Evolutionary conservation across 2,113 vertebrate genomes (phyloP), one percentile per base, ranked within the genome.

Genomic region (Gracilinanus agilis): DNA sequence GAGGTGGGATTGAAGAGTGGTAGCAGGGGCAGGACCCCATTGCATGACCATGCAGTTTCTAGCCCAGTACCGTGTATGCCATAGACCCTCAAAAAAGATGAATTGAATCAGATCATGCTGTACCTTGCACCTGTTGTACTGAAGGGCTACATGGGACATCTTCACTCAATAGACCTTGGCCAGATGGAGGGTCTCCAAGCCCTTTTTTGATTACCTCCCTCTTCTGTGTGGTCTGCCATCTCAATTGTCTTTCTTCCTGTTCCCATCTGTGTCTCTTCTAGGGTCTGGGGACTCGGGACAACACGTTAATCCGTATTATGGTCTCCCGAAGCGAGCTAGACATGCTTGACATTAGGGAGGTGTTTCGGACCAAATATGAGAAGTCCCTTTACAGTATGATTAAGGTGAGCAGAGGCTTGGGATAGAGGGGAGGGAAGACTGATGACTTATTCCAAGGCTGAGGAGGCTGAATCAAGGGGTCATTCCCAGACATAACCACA

Each of bases 221-320:
- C 44, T 49, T 89, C 88, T 89, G 24, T 53, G 24, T 1, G 24
- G 44, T 8, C 2, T 44, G 88, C 9, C 58, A n/a, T 44, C 34
- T 91, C 27, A 91, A 9, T 23, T 24, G 27, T 0, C 53, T 8
- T 16, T 16, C 12, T 55, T 16, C 55, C 34, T 2, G 34, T 44
- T 54, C 55, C 44, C 21, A 1, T 53, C 11, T 98, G 1, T 40
- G 19, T 83, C 54, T 27, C 0, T 97, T 97, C 9, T 97, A 99
- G 99, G 99, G 99, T 58, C 97, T 99, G 40, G 99, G 99, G 19
- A 99, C 99, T 0, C 99, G 99, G 3, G 99, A 99, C 98, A 99
- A 99, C 99, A 99, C 99, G 0, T 98, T 99, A 98, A 99, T 99
- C 97, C 99, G 99, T 91, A 99, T 99, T 98, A 99, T 99, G 99